These are phyloP conservation scores for Anser cygnoides DNA, from an alignment of 2,113 vertebrate species.

Conservation along the genomic window DNA sequence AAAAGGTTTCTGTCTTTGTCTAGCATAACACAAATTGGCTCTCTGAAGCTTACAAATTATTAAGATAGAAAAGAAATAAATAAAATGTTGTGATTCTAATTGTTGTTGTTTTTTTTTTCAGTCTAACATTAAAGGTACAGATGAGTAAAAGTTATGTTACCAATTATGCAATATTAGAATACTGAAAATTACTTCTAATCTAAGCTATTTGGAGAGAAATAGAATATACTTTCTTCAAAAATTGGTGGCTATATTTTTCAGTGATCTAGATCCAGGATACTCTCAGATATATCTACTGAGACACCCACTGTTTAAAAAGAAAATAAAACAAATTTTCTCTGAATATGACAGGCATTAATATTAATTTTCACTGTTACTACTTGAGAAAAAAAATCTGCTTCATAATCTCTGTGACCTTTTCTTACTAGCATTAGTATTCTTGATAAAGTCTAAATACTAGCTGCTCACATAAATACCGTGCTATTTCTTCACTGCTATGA, in stretches of 20 bases:
- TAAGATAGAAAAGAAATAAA: constrained; percentile 1
- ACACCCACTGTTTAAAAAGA: not conserved
- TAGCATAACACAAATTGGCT: not conserved
- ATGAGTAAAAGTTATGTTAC: not conserved
- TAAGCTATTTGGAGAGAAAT: not conserved
- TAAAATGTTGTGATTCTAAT: not conserved
- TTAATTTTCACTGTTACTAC: not conserved
- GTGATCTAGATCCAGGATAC: not conserved
- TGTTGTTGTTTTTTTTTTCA: not conserved
- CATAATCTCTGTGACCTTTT: constrained; percentile 37
- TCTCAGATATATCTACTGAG: not conserved
- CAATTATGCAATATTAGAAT: not conserved
- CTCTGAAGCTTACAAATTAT: not conserved
- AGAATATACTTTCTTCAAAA: not conserved
- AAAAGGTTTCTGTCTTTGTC: not conserved
- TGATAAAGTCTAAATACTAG: constrained; percentile 24
- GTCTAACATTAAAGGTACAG: not conserved
- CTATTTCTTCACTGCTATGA: constrained; percentile 3
- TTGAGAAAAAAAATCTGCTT: not conserved
- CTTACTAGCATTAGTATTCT: not conserved
- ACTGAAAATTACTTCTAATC: not conserved
- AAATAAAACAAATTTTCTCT: not conserved
- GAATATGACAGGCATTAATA: not conserved
- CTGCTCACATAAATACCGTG: not conserved
- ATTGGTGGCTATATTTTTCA: not conserved